Evolutionary conservation across 2,797 vertebrate species (phyloP).

Genomic region (Erethizon dorsatum): DNA sequence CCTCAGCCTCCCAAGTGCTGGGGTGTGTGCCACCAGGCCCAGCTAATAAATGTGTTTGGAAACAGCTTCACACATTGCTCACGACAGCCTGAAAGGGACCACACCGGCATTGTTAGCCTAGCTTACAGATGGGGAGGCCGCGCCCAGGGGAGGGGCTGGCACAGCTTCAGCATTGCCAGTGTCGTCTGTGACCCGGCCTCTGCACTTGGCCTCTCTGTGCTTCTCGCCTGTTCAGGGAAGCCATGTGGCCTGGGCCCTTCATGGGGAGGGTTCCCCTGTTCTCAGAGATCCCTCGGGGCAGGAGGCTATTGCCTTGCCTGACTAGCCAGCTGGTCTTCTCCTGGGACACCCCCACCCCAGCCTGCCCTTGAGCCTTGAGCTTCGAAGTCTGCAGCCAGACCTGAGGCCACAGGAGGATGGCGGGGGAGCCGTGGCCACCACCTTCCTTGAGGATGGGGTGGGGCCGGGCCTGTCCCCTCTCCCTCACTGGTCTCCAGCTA

Average conservation of each 20-base stretch:
- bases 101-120: no score
- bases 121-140: neutral
- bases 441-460: neutral
- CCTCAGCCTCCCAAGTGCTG: neutral
- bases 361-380: neutral
- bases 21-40: neutral
- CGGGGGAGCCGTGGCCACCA: neutral
- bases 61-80: neutral
- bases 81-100: neutral
- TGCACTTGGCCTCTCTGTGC: neutral
- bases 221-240: neutral
- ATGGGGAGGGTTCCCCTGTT: neutral
- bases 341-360: neutral
- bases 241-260: neutral
- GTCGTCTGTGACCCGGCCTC: neutral
- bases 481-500: neutral
- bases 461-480: neutral
- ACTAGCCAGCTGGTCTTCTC: neutral
- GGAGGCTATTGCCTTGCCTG: neutral
- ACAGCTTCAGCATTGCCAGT: neutral
- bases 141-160: neutral
- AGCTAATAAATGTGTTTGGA: neutral
- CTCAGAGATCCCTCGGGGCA: neutral
- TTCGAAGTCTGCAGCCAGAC: neutral
- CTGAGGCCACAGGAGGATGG: neutral